Percentiles rank a stretch among this genome's conserved stretches.
Conservation (phyloP, 2,113 vertebrate species). For the Laticauda laticaudata region DNA sequence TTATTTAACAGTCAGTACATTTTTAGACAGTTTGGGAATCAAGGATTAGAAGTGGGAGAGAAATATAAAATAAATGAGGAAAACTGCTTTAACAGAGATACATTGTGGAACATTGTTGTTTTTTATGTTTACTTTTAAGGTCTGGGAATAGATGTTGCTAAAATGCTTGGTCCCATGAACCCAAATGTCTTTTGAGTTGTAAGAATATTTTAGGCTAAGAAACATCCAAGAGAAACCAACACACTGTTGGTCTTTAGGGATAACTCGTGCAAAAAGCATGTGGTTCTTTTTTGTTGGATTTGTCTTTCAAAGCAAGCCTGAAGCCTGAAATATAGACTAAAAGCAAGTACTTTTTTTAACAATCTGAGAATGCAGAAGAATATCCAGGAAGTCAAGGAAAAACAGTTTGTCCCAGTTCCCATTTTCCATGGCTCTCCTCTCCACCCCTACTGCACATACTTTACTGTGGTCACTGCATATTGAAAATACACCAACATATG, state of each 20-base stretch:
- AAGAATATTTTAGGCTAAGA: constrained; percentile 11
- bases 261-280: not conserved
- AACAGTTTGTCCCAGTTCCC: constrained; percentile 55
- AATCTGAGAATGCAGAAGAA: constrained; percentile 45
- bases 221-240: not conserved
- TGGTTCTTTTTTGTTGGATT: not conserved
- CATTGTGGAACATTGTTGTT: not conserved
- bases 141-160: not conserved
- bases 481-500: not conserved
- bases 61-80: not conserved
- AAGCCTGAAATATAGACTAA: constrained; percentile 37
- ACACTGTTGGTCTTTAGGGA: not conserved
- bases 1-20: not conserved
- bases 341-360: constrained; percentile 38
- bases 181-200: not conserved
- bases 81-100: not conserved
- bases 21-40: not conserved
- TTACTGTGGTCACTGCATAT: constrained; percentile 46
- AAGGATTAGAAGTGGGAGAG: not conserved
- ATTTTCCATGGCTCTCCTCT: constrained; percentile 43
- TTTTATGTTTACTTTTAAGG: not conserved
- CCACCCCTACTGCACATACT: not conserved
- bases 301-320: constrained; percentile 25
- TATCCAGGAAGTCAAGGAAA: constrained; percentile 59
- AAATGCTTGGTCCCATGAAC: not conserved